A percentile compares a stretch with the other conserved stretches of the same genome.
Evolutionary conservation across 2,888 invertebrate species (phyloP).

Genomic region (Drosophila nr. perissopoda): DNA sequence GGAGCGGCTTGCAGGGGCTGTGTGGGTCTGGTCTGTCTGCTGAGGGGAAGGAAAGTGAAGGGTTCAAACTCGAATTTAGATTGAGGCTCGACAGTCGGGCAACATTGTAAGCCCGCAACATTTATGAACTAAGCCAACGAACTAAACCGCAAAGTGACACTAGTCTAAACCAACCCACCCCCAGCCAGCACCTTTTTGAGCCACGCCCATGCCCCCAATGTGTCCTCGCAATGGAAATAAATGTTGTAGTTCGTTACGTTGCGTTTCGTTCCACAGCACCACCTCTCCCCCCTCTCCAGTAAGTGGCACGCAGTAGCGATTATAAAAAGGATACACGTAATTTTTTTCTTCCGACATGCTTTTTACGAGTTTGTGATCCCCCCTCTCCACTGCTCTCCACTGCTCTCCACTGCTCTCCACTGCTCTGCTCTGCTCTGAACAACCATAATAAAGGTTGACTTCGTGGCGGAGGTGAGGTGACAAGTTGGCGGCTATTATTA

Average conservation of each 20-base stretch:
- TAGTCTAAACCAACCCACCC: background rate
- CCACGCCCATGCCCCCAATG: constrained; percentile 35
- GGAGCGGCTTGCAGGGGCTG: constrained; percentile 5
- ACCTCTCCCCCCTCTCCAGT: background rate
- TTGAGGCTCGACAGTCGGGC: constrained; percentile 33
- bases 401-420: background rate
- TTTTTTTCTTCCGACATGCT: constrained; percentile 65
- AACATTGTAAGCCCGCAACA: constrained; percentile 53
- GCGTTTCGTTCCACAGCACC: constrained; percentile 33
- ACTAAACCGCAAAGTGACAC: constrained; percentile 65
- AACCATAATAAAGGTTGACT: constrained; percentile 58
- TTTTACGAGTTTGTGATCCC: constrained; percentile 61
- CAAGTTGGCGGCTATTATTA: constrained; percentile 80
- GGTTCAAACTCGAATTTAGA: constrained; percentile 17
- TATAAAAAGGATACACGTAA: constrained; percentile 80
- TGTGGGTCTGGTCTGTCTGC: background rate
- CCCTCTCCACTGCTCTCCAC: background rate
- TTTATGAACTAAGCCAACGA: constrained; percentile 69
- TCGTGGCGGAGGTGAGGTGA: constrained; percentile 63
- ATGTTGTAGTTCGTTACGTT: constrained; percentile 72
- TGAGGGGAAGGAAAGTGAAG: background rate
- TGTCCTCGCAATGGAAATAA: constrained; percentile 58
- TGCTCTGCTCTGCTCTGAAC: background rate
- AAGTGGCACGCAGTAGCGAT: constrained; percentile 58
- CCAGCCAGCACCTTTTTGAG: no score